Evolutionary conservation across 1,140 invertebrate species (phyloP).

Genomic region (Pantala flavescens): DNA sequence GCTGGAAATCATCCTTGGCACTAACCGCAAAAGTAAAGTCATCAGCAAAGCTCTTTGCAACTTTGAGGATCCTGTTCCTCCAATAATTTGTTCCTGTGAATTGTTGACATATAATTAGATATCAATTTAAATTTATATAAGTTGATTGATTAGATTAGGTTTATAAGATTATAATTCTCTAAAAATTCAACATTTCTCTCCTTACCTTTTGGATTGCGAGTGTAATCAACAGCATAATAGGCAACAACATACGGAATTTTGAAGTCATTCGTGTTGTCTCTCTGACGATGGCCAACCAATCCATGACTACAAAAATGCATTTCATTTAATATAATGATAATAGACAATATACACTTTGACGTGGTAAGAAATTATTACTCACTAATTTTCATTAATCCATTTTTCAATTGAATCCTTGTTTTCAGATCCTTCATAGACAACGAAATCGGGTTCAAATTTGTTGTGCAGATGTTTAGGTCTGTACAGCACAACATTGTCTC

Average conservation of each 20-base stretch:
- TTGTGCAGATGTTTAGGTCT: conserved; percentile 78
- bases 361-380: conserved; percentile 38
- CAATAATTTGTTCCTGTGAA: conserved; percentile 91
- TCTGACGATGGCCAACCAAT: conserved; percentile 77
- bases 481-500: conserved; percentile 76
- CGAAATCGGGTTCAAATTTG: conserved; percentile 78
- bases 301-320: conserved; percentile 60
- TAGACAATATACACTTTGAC: not conserved
- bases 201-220: conserved; percentile 82
- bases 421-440: conserved; percentile 62
- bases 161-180: not conserved
- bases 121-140: too few relatives aligned
- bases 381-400: conserved; percentile 79
- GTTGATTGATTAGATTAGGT: too few relatives aligned
- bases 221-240: conserved; percentile 92
- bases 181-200: not conserved
- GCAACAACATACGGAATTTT: conserved; percentile 80
- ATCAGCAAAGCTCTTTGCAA: conserved; percentile 73
- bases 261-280: conserved; percentile 78
- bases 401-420: conserved; percentile 56
- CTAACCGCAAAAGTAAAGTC: conserved; percentile 81
- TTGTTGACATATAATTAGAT: not conserved
- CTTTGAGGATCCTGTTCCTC: conserved; percentile 93
- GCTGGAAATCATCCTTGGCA: conserved; percentile 84
- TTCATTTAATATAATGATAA: conserved; percentile 14